A percentile compares a stretch with the other conserved stretches of the same genome.
Conservation (phyloP, 2,797 vertebrate genomes). For the Rhinoraja longicauda region DNA sequence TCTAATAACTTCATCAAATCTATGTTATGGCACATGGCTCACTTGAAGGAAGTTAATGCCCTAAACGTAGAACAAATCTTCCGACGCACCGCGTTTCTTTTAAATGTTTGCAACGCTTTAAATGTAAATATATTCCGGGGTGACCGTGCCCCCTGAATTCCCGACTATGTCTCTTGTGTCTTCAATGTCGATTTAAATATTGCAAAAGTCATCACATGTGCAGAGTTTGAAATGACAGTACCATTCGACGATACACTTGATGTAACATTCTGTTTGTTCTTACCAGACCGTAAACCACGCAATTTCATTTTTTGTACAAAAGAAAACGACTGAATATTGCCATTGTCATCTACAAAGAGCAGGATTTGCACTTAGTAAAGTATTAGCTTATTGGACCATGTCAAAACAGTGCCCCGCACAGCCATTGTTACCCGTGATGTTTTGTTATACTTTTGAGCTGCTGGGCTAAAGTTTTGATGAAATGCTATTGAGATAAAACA, state of each 20-base stretch:
- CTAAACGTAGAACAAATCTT: background rate
- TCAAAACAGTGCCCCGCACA: background rate
- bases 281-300: background rate
- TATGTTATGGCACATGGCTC: background rate
- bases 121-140: background rate
- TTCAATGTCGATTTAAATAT: background rate
- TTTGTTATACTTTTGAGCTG: background rate
- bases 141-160: background rate
- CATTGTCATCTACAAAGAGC: background rate
- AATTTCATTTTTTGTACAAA: background rate
- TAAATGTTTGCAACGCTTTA: background rate
- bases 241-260: background rate
- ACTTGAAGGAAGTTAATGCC: background rate
- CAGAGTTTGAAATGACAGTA: background rate
- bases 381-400: background rate
- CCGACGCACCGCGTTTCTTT: background rate
- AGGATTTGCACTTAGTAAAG: background rate
- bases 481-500: no score
- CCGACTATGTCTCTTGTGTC: background rate
- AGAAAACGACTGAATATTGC: background rate
- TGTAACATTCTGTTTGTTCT: background rate
- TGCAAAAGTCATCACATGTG: background rate
- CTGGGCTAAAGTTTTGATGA: no score
- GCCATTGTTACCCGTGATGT: background rate
- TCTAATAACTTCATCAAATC: background rate